Evolutionary conservation across 2,888 invertebrate genomes (phyloP).

Genomic region (Papilio gigon): DNA sequence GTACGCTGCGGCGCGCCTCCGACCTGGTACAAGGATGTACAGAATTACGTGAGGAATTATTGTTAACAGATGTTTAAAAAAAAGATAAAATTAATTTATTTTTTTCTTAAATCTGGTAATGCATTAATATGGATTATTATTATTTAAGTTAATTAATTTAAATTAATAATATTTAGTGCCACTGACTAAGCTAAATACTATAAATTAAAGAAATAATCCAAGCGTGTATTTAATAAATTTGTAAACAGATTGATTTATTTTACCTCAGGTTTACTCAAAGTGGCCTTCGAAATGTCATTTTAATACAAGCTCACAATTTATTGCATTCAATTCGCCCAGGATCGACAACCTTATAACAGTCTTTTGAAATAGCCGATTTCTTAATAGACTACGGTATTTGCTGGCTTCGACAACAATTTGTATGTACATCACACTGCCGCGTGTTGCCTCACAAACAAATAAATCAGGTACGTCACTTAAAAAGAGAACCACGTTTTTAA

Average conservation of each 20-base stretch:
- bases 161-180: slow-evolving; percentile 1
- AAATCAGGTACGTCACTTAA: slow-evolving; percentile 39
- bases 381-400: slow-evolving; percentile 28
- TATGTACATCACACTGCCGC: slow-evolving; percentile 27
- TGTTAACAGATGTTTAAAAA: not conserved
- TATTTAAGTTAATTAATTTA: no score
- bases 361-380: slow-evolving; percentile 35
- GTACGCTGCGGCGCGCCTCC: slow-evolving; percentile 58
- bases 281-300: not conserved
- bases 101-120: no score
- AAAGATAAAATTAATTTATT: no score
- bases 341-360: slow-evolving; percentile 6
- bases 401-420: slow-evolving; percentile 26
- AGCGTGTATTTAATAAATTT: not conserved
- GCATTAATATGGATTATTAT: no score
- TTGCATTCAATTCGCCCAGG: slow-evolving; percentile 32
- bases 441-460: slow-evolving; percentile 39
- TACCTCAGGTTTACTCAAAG: not conserved
- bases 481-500: slow-evolving; percentile 40
- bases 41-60: not conserved
- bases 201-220: not conserved
- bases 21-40: slow-evolving; percentile 27
- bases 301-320: slow-evolving; percentile 20
- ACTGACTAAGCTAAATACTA: not conserved
- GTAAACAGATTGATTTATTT: not conserved